Base-by-base conservation (phyloP, 2,113 vertebrate species). In the Pontoporia blainvillei region DNA sequence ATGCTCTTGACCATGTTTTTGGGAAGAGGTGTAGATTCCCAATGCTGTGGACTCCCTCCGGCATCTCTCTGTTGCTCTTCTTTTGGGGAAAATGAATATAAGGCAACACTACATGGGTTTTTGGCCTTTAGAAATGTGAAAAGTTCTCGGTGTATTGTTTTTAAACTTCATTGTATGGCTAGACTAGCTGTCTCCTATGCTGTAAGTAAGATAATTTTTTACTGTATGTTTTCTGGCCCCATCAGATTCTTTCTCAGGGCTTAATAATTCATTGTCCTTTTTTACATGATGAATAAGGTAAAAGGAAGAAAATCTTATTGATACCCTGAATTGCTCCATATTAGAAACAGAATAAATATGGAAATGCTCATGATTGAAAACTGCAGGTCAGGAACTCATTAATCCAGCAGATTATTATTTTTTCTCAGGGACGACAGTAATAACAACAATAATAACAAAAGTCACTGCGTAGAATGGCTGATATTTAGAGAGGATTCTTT, bases 71-170 rank as follows among this genome's bases (percentile, higher is more conserved):
- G 5, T 75, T 27, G 23, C 25, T 88, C 11, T 89, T 46, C 41
- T 75, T 90, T 69, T 76, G 36, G 34, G 82, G 23, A 29, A 85
- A 41, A 27, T 85, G 59, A 91, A 61, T 34, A 64, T 52, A 85
- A 92, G 61, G 31, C n/a, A 49, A 6, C 27, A 18, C 12, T 62
- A 62, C 6, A 3, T 67, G 67, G 11, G 25, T 41, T 44, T 85
- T 86, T 87, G 44, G 27, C n/a, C 62, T 79, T 49, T 41, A 49
- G 46, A 85, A 87, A 84, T 91, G 39, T 66, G 61, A 71, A 66
- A 82, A 91, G 6, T 66, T 87, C 62, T 90, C 86, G 72, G 31
- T 59, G 41, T 64, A 15, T 86, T 91, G 36, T 66, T 95, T 97
- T 92, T 83, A 64, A 83, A 85, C 29, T 54, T 62, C 1, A n/a